A percentile compares a stretch with the other conserved stretches of the same genome.
These are phyloP conservation scores for Drosophila paulistorum DNA, from an alignment of 1,140 invertebrate genomes.

Conservation along the genomic window DNA sequence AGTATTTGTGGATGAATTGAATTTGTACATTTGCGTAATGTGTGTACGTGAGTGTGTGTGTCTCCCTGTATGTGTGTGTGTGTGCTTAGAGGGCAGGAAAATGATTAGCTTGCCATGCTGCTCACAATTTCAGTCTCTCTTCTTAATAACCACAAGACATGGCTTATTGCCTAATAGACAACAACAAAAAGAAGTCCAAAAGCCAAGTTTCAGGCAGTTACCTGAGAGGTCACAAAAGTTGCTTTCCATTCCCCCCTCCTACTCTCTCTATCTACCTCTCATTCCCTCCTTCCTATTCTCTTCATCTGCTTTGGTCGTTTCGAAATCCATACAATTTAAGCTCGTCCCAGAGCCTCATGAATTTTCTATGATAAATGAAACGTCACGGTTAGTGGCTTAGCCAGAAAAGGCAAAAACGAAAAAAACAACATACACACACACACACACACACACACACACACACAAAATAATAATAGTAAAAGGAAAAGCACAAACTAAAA, in stretches of 20 bases:
- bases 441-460: conserved; percentile 4
- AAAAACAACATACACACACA: no score
- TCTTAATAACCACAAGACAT: conserved; percentile 41
- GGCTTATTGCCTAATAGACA: conserved; percentile 21
- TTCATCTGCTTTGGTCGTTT: conserved; percentile 26
- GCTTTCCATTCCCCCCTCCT: neutral
- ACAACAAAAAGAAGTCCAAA: conserved; percentile 5
- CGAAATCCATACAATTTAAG: conserved; percentile 40
- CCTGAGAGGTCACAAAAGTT: conserved; percentile 50
- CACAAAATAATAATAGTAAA: conserved; percentile 48
- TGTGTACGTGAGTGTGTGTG: conserved; percentile 17
- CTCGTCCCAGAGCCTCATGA: conserved; percentile 54
- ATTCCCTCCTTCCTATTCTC: neutral
- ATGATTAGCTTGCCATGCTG: conserved; percentile 40
- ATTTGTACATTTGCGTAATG: conserved; percentile 73
- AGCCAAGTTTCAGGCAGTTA: conserved; percentile 1
- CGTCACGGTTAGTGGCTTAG: conserved; percentile 67
- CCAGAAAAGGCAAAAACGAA: conserved; percentile 9
- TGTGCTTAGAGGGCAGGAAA: conserved; percentile 21
- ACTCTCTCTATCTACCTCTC: neutral
- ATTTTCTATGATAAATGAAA: conserved; percentile 78
- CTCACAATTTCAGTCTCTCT: conserved; percentile 29
- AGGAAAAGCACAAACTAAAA: conserved; percentile 32
- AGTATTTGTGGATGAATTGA: conserved; percentile 49
- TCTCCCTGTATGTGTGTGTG: neutral